Conservation (phyloP, 2,113 vertebrate species). For the Haliaeetus leucogaster region DNA sequence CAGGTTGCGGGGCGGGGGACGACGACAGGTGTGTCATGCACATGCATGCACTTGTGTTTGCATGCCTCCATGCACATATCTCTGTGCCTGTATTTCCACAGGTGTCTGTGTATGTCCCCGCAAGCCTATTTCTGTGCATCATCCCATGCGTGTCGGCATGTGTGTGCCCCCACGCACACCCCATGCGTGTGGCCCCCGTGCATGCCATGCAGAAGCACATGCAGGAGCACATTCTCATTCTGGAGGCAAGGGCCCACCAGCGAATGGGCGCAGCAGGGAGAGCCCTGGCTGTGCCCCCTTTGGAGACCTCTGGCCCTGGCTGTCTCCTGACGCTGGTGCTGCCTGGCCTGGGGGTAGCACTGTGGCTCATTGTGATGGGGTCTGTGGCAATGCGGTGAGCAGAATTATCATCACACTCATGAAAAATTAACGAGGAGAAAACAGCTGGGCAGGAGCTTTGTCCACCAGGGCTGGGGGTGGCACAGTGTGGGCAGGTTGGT, state of each 20-base stretch:
- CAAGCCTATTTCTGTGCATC: not conserved
- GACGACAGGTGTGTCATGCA: too few species aligned
- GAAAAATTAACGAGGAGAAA: constrained; percentile 31
- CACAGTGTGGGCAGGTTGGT: not conserved
- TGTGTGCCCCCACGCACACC: fast-evolving
- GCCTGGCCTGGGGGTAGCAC: not conserved
- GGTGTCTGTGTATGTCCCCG: fast-evolving
- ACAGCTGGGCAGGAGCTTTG: not conserved
- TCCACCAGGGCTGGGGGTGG: not conserved
- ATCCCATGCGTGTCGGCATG: fast-evolving
- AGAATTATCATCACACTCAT: not conserved
- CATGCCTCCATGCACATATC: fast-evolving
- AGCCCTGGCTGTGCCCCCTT: not conserved
- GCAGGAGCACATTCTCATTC: not conserved
- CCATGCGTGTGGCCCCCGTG: fast-evolving
- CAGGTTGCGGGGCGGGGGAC: too few species aligned
- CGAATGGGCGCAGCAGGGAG: fast-evolving
- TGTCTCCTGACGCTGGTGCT: fast-evolving
- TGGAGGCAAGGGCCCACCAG: not conserved
- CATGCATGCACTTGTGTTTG: fast-evolving
- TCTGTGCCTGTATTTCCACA: not conserved
- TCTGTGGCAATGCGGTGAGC: not conserved
- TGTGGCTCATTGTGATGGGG: constrained; percentile 38
- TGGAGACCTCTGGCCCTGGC: not conserved
- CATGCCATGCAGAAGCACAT: fast-evolving